Base-by-base conservation (phyloP, 1,140 invertebrate species). In the Dendroctonus valens region DNA sequence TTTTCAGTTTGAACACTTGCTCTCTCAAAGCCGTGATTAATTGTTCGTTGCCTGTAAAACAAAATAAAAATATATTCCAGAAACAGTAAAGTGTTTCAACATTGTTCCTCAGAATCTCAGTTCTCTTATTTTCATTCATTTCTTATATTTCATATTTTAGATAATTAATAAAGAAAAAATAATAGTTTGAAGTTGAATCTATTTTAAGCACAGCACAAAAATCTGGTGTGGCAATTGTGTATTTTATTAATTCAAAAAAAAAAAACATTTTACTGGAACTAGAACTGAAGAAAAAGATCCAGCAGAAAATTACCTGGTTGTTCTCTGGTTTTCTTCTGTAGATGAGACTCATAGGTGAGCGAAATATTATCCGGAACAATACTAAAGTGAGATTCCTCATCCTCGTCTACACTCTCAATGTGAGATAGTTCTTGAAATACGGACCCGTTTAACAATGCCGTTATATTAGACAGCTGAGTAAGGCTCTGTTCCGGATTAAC, bases 381-480 rank as follows among this genome's bases (percentile, higher is more conserved):
- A 15, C 70, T 74, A 8, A 73, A 46, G 8, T 67, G 51, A 26
- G 65, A 48, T n/a, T 68, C 51, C 41, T 70, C 69, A 39, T 69
- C 69, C 54, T 42, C 26, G 11, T 39, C 50, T 42, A 54, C 52
- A 15, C 68, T 54, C 7, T 71, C 65, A 26, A 75, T 74, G 4
- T 79, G 58, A 12, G 55, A 70, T 1, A 64, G 37, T 50, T 72
- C 70, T 38, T 65, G 55, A 38, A 70, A 69, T 15, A 65, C 67
- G 4, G 74, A 75, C n/a, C 73, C 71, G 58, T 78, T 75, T 40
- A 83, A 62, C 38, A 83, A 72, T 46, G 77, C 75, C 0, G 80
- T 79, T 7, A 83, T 76, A 66, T 82, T 82, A 57, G 77, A 78
- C 7, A 83, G 59, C 69, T 82, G 78, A 0, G 75, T 65, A 2